Base-by-base conservation (phyloP, 35 echinoderm and acorn worm species). In the Ophiothrix spiculata region DNA sequence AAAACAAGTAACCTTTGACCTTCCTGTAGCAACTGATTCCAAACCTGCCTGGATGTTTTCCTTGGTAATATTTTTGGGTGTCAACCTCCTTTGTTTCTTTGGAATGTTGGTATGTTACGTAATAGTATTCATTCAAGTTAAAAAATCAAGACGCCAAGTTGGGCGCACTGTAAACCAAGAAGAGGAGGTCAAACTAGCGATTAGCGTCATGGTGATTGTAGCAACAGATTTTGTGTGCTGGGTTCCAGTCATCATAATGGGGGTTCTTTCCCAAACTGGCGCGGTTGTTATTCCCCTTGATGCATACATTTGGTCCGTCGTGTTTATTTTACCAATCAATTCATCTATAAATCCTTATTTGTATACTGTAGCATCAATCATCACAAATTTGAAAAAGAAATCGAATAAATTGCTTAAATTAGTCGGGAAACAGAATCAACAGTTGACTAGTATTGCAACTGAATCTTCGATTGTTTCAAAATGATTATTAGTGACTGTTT, bases 231-330 rank as follows among this genome's bases (percentile, higher is more conserved):
- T 90, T 49, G 60, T 36, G 1, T 90, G 87, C 38, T 90, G 87
- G 87, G 38, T 90, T 63, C 87, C 87, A 32, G 75, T 90, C 36
- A 90, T 90, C 69, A 45, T 83, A 15, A 90, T 90, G 80, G 87
- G 69, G 31, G 56, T 83, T 29, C 40, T 90, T n/a, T 83, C 87
- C 1, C 39, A 76, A 33, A 83, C 79, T 6, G 46, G 81, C 17
- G 36, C 78, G 32, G 78, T 80, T 16, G 78, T 36, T 33, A 80
- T 80, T 39, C n/a, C 36, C 31, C 78, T 39, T 36, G 78, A 80
- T 37, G 42, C 42, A 39, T 80, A 80, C 31, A 39, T 39, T 29
- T 80, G 78, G 78, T 39, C 42, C 13, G 78, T 80, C 0, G 78
- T 80, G 36, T 80, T 80, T 37, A 80, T 80, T 38, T 39, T 80